Evolutionary conservation across 2,113 vertebrate genomes (phyloP).

Genomic region (Nanorana parkeri): DNA sequence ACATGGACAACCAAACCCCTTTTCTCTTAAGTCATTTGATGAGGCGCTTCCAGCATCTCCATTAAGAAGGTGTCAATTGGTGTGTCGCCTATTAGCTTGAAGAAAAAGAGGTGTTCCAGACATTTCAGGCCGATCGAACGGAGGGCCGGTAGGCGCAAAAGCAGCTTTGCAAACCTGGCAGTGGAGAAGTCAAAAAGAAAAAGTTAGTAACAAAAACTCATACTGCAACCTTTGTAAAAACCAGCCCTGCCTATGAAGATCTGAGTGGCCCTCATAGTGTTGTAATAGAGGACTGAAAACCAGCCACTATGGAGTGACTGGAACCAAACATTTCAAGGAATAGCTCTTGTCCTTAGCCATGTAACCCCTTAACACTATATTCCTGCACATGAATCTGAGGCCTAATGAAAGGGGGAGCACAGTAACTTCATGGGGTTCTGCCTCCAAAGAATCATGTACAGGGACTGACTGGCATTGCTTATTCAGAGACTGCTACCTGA

Average conservation of each 20-base stretch:
- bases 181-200: rapidly evolving
- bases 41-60: constrained; percentile 98
- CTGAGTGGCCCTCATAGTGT: no score
- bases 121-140: constrained; percentile 98
- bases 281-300: no score
- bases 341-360: no score
- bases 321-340: no score
- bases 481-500: no score
- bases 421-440: no score
- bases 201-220: constrained; percentile 5
- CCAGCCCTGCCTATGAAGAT: rapidly evolving
- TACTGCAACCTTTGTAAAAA: background rate
- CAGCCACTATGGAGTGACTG: no score
- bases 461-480: no score
- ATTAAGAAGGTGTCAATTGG: constrained; percentile 99
- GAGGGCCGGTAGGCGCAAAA: constrained; percentile 93
- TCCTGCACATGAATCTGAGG: no score
- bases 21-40: constrained; percentile 91
- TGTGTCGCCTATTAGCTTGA: constrained; percentile 98
- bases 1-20: constrained; percentile 51
- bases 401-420: no score
- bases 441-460: no score
- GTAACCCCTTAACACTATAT: no score
- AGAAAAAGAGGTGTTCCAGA: constrained; percentile 98
- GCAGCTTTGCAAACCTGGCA: constrained; percentile 92